Evolutionary conservation across 2,888 invertebrate genomes (phyloP).

Genomic region (Steinernema hermaphroditum): DNA sequence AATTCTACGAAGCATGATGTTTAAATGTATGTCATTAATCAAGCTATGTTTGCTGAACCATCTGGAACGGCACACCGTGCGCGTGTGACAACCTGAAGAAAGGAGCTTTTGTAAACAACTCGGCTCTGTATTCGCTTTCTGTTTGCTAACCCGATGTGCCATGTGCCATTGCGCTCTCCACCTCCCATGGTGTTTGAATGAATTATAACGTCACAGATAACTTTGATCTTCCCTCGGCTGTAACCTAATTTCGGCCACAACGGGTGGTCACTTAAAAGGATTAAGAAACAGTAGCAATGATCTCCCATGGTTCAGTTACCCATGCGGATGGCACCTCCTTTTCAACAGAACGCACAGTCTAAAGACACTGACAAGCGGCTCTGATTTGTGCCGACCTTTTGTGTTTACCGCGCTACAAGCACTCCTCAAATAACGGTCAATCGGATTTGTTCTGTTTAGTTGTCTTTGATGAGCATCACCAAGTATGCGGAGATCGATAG

Average conservation of each 20-base stretch:
- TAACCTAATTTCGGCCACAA: not conserved
- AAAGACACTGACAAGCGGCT: not conserved
- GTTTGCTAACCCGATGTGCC: not conserved
- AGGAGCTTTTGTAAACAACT: not conserved
- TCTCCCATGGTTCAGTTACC: not conserved
- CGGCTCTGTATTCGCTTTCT: not conserved
- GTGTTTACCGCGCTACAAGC: constrained; percentile 15
- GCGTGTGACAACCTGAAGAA: not conserved
- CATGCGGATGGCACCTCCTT: too few relatives aligned
- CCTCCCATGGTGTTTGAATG: not conserved
- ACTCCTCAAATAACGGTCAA: constrained; percentile 18
- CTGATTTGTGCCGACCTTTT: not conserved
- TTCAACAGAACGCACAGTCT: too few relatives aligned
- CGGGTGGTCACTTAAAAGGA: not conserved
- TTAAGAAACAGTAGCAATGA: not conserved
- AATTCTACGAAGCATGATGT: not conserved
- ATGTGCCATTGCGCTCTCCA: not conserved
- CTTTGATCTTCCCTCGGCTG: not conserved
- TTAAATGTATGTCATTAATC: not conserved
- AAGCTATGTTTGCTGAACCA: not conserved
- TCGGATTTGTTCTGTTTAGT: constrained; percentile 8
- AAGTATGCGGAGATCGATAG: not conserved
- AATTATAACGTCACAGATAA: not conserved
- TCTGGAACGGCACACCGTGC: constrained; percentile 20
- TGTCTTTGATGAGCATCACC: constrained; percentile 18